Evolutionary conservation across 2,888 invertebrate species (phyloP), one percentile per base, ranked within the genome.

Genomic region (Copidosoma aretas): DNA sequence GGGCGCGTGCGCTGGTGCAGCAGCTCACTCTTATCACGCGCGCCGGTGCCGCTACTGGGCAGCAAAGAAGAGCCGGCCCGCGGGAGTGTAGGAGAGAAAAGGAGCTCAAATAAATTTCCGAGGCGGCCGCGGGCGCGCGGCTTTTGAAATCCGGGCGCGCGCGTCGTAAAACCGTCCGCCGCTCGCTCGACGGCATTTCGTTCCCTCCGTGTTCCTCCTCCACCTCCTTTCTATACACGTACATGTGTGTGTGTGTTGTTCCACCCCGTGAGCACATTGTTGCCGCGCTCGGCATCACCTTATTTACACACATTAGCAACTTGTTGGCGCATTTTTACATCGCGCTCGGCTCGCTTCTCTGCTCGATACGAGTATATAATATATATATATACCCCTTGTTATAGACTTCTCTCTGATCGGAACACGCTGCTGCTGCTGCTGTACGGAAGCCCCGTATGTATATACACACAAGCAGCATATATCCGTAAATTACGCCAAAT

Each of bases 401-500:
- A n/a, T n/a, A n/a, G n/a, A n/a, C n/a, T n/a, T n/a, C n/a, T n/a
- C n/a, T n/a, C n/a, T n/a, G n/a, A n/a, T n/a, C 32, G 32, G 32
- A 32, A 32, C 4, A 32, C 32, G 32, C 8, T 8, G 3, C 32
- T 32, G 32, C 32, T 32, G 8, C 32, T 32, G 3, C 8, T 32
- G 8, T 32, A 32, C 32, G 8, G 8, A 32, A 5, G 32, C 8
- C n/a, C 3, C 32, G 32, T 32, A 8, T 32, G 32, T 32, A 8
- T 32, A 8, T 32, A 8, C 8, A 8, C 8, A 32, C 8, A 32
- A 32, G 4, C 41, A 21, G 41, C 10, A 22, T 1, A 54, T 60
- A 64, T 66, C 39, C 69, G 75, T 73, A 80, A 82, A 83, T 83
- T 80, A 80, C 80, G 75, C 73, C 79, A 80, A 81, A 82, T 82